phyloP scores from a whole-genome alignment of 1,140 invertebrate genomes.

The Holcopasites calliopsidis region DNA sequence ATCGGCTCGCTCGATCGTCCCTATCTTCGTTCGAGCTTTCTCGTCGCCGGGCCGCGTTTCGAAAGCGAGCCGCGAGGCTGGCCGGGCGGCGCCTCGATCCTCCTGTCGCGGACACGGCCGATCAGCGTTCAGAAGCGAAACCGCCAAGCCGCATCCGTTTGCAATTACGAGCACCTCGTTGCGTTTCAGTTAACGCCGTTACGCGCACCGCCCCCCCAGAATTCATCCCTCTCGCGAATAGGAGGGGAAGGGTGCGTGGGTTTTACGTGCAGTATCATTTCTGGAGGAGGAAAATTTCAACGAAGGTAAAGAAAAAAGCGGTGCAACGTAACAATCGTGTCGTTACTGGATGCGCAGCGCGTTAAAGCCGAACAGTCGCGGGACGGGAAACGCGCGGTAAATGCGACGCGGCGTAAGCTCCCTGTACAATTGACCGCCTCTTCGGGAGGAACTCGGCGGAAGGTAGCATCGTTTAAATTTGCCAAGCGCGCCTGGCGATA shows the following conservation, averaged over 20 bases:
- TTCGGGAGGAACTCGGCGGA: not conserved
- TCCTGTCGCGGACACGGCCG: not conserved
- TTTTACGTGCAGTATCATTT: no score
- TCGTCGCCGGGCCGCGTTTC: not conserved
- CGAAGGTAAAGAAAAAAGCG: no score
- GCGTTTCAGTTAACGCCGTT: constrained; percentile 28
- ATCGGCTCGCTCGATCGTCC: constrained; percentile 37
- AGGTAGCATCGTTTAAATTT: constrained; percentile 19
- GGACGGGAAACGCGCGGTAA: no score
- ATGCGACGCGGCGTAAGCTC: not conserved
- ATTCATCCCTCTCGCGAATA: no score
- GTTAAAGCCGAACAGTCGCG: no score
- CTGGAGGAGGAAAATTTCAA: no score
- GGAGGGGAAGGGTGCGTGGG: no score
- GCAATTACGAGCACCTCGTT: constrained; percentile 45
- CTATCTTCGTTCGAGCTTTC: constrained; percentile 27
- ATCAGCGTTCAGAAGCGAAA: constrained; percentile 31
- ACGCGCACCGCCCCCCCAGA: no score
- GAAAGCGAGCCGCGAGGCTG: constrained; percentile 33
- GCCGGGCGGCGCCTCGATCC: constrained; percentile 34
- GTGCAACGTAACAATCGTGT: no score
- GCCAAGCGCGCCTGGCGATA: constrained; percentile 17
- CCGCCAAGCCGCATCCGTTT: constrained; percentile 37
- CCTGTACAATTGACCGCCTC: not conserved
- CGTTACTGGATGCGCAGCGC: no score